These are phyloP conservation scores for Bombus soroeensis DNA, from an alignment of 1,140 invertebrate genomes.

Conservation along the genomic window DNA sequence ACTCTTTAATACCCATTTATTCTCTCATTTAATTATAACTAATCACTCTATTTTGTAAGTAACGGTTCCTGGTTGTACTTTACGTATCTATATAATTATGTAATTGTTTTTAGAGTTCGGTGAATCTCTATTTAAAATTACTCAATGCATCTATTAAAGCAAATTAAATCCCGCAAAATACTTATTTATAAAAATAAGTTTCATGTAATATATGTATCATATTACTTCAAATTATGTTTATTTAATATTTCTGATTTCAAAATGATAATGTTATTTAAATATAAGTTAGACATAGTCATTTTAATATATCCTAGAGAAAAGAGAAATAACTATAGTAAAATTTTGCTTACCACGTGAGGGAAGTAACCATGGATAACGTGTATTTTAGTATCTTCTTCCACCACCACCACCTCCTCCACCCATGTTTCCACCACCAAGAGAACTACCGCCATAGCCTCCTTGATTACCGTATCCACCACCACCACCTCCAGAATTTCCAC, in stretches of 20 bases:
- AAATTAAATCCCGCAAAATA: conserved; percentile 2
- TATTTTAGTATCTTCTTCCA: conserved; percentile 78
- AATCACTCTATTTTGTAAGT: neutral
- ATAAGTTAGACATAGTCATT: neutral
- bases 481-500: conserved; percentile 80
- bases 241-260: neutral
- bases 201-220: neutral
- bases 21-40: conserved; percentile 2
- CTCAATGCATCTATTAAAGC: neutral
- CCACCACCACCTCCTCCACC: conserved; percentile 75
- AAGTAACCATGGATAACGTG: conserved; percentile 38
- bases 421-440: conserved; percentile 76
- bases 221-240: neutral
- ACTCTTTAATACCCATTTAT: conserved; percentile 3
- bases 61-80: neutral
- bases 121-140: neutral
- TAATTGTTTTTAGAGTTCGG: neutral
- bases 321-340: neutral
- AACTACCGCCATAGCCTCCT: conserved; percentile 77
- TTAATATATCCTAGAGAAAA: conserved; percentile 7
- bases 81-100: neutral
- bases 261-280: neutral
- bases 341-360: conserved; percentile 74
- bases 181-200: neutral
- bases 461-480: conserved; percentile 83